These are phyloP conservation scores for Erpobdella octoculata DNA, from an alignment of 2,888 invertebrate genomes.

Conservation along the genomic window DNA sequence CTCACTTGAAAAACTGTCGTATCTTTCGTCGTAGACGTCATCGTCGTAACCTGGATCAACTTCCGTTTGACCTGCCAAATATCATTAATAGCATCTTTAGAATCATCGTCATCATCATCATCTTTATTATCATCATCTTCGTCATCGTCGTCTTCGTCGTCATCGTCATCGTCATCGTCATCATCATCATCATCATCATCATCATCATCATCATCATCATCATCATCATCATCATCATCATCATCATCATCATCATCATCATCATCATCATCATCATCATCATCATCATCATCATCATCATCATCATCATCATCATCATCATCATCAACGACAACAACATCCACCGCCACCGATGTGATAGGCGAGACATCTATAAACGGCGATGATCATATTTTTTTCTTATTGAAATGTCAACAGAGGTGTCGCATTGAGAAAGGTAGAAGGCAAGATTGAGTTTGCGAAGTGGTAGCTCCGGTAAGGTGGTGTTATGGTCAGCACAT, in stretches of 20 bases:
- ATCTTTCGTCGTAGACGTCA: constrained; percentile 9
- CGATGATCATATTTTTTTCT: too few species aligned
- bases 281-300: constrained; percentile 26
- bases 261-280: constrained; percentile 22
- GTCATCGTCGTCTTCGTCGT: constrained; percentile 6
- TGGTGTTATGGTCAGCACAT: too few species aligned
- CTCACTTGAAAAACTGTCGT: constrained; percentile 5
- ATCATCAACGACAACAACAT: background rate
- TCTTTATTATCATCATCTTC: constrained; percentile 10
- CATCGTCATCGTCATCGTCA: constrained; percentile 20
- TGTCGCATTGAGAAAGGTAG: too few species aligned
- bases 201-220: constrained; percentile 13
- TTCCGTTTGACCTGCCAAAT: constrained; percentile 7
- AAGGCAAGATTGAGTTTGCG: too few species aligned
- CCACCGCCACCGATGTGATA: background rate
- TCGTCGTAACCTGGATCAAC: constrained; percentile 9
- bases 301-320: background rate
- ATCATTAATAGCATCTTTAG: background rate
- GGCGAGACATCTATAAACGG: too few species aligned
- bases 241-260: constrained; percentile 22
- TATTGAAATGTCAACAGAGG: too few species aligned
- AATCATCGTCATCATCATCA: constrained; percentile 12
- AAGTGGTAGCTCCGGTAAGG: too few species aligned
- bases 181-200: constrained; percentile 22
- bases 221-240: constrained; percentile 15